A percentile compares a stretch with the other conserved stretches of the same genome.
Conservation (phyloP, 2,113 vertebrate genomes). For the Chloroceryle aenea region DNA sequence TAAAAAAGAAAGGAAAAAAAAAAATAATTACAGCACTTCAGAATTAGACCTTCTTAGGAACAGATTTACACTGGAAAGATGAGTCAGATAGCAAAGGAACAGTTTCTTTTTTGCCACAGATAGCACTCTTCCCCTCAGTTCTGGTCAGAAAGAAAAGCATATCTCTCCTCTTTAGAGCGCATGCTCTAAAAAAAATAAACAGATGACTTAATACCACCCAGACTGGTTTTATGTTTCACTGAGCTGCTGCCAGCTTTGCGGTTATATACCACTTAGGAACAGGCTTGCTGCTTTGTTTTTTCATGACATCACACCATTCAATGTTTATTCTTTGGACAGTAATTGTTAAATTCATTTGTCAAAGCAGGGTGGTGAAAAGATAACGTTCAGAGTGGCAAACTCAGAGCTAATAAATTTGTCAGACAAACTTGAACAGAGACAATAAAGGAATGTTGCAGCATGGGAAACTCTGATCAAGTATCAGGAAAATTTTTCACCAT, state of each 20-base stretch:
- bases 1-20: too few species aligned
- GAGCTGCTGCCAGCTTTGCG: not conserved
- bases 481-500: not conserved
- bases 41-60: constrained; percentile 26
- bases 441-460: not conserved
- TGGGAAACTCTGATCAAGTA: not conserved
- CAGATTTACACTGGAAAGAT: not conserved
- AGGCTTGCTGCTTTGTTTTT: not conserved
- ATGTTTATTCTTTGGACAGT: not conserved
- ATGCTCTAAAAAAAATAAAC: not conserved
- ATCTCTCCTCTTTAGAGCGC: not conserved
- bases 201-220: not conserved
- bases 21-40: constrained; percentile 29
- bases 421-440: not conserved
- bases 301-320: not conserved
- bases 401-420: not conserved
- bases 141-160: not conserved
- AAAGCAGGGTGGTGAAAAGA: not conserved
- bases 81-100: not conserved
- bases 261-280: not conserved
- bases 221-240: not conserved
- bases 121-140: not conserved
- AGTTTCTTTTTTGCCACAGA: not conserved
- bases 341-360: not conserved
- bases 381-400: not conserved